Conservation (phyloP, 2,888 invertebrate species). For the Polyommatus icarus region DNA sequence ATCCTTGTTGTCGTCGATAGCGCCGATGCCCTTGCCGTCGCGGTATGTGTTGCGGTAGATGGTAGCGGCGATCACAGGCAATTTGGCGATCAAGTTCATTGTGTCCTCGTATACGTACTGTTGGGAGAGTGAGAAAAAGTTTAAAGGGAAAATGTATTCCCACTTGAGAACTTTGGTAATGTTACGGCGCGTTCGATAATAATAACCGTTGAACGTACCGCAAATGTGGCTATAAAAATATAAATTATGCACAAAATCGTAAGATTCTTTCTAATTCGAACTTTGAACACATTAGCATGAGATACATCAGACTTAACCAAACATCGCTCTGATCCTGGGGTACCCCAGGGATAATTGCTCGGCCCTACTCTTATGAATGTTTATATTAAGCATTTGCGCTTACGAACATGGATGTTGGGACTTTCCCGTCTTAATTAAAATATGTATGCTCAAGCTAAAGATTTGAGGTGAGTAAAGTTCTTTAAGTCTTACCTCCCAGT, state of each 20-base stretch:
- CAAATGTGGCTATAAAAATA: not conserved
- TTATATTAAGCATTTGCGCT: not conserved
- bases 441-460: not conserved
- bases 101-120: constrained; percentile 93
- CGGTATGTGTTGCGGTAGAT: constrained; percentile 95
- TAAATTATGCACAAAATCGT: not conserved
- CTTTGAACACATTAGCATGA: not conserved
- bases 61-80: constrained; percentile 95
- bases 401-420: not conserved
- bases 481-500: constrained; percentile 86
- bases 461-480: not conserved
- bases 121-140: constrained; percentile 30
- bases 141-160: not conserved
- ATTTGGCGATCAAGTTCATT: constrained; percentile 96
- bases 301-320: not conserved
- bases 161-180: not conserved
- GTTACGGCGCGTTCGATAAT: not conserved
- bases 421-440: not conserved
- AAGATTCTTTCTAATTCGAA: not conserved
- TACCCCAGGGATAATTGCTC: not conserved
- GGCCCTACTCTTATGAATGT: not conserved
- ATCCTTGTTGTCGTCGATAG: constrained; percentile 93
- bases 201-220: not conserved
- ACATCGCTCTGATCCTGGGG: not conserved
- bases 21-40: constrained; percentile 92